phyloP scores from a whole-genome alignment of 2,113 vertebrate genomes.

The Azemiops feae region DNA sequence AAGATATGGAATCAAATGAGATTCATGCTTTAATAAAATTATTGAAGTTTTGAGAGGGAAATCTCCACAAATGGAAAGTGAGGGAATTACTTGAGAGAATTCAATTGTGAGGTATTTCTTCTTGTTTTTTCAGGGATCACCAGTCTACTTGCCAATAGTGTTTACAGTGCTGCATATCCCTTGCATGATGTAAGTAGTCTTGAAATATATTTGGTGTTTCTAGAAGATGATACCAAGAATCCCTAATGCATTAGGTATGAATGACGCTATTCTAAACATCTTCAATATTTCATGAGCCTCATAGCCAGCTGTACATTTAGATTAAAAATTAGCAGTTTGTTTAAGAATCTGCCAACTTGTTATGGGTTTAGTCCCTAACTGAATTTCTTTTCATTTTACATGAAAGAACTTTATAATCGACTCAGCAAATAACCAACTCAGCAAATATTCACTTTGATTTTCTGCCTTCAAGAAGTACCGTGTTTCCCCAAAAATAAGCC shows the following conservation, averaged over 20 bases:
- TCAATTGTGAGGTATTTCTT: slow-evolving; percentile 24
- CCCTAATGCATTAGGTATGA: neutral
- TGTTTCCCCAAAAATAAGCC: too few relatives aligned
- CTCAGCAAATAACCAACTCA: neutral
- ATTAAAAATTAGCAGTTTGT: neutral
- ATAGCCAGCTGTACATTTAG: slow-evolving; percentile 21
- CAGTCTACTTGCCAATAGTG: slow-evolving; percentile 88
- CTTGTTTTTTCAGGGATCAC: slow-evolving; percentile 84
- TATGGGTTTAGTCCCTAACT: fast-evolving
- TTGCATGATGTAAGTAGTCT: slow-evolving; percentile 90
- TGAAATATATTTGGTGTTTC: neutral
- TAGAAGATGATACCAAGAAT: slow-evolving; percentile 28
- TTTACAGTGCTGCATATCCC: slow-evolving; percentile 89
- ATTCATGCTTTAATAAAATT: slow-evolving; percentile 56
- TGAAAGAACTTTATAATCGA: neutral
- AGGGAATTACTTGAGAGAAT: slow-evolving; percentile 9
- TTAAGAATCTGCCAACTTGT: slow-evolving; percentile 15
- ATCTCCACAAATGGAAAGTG: slow-evolving; percentile 35
- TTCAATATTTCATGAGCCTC: neutral
- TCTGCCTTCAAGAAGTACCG: too few relatives aligned
- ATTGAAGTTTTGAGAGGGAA: slow-evolving; percentile 53
- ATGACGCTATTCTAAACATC: slow-evolving; percentile 36
- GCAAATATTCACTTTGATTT: neutral
- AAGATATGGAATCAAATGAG: slow-evolving; percentile 50
- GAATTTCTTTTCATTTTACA: fast-evolving